Conservation (phyloP, 2,113 vertebrate species). For the Melanerpes formicivorus region DNA sequence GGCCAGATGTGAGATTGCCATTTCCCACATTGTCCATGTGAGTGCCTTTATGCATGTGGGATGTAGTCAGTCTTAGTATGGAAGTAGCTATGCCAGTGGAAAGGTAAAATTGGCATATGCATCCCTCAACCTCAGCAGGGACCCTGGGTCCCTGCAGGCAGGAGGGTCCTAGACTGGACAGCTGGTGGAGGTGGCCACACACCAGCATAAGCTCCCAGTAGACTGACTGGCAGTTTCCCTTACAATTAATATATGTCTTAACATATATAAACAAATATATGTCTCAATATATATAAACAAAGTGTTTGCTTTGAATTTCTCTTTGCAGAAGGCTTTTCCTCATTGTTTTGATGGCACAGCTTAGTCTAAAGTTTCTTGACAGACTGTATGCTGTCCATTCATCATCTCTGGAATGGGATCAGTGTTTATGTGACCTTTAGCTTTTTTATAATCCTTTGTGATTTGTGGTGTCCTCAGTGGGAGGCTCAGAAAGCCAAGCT, state of each 20-base stretch:
- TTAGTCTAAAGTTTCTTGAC: neutral
- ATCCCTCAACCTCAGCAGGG: neutral
- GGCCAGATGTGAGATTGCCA: no score
- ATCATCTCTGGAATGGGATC: neutral
- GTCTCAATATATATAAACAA: no score
- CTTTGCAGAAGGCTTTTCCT: neutral
- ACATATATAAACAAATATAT: no score
- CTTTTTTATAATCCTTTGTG: neutral
- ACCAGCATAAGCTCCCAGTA: neutral
- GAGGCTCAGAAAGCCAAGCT: neutral
- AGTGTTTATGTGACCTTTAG: neutral
- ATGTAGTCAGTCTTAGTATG: neutral
- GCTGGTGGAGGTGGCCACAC: no score
- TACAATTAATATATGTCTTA: neutral
- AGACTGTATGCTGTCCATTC: neutral
- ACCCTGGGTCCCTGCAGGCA: rapidly evolving
- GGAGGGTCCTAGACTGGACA: neutral
- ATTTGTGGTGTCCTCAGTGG: neutral
- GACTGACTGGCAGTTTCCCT: neutral
- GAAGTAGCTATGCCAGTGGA: neutral
- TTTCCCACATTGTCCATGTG: rapidly evolving
- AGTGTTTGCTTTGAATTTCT: rapidly evolving
- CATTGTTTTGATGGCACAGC: neutral
- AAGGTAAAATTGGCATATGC: neutral
- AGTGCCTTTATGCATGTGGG: neutral